Conservation (phyloP, 2,888 invertebrate genomes). For the Dryococelus australis region DNA sequence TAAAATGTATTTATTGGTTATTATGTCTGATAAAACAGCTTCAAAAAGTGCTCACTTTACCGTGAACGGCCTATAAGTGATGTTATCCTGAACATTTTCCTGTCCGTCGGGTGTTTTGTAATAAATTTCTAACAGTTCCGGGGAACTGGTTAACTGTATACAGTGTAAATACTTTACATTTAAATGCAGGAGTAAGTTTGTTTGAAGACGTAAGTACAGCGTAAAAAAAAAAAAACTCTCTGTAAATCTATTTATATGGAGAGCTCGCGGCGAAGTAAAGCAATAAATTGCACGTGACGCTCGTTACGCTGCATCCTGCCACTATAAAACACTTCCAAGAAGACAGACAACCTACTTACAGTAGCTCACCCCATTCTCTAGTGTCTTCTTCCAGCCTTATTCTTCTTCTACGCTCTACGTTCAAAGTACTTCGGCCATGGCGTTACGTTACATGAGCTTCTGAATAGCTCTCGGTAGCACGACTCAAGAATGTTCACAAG, state of each 20-base stretch:
- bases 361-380: not conserved
- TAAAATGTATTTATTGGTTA: too few species aligned
- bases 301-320: not conserved
- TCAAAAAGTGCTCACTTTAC: too few species aligned
- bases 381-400: not conserved
- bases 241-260: not conserved
- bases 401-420: not conserved
- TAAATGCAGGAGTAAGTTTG: too few species aligned
- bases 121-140: too few species aligned
- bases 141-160: too few species aligned
- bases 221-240: too few species aligned
- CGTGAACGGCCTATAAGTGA: too few species aligned
- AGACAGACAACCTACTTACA: not conserved
- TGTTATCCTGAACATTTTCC: too few species aligned
- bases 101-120: too few species aligned
- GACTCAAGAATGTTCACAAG: not conserved
- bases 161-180: too few species aligned
- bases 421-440: not conserved
- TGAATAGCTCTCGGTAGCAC: not conserved
- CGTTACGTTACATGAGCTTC: not conserved
- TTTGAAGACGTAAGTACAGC: too few species aligned
- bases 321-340: not conserved
- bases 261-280: not conserved
- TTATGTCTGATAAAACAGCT: too few species aligned
- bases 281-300: not conserved